Evolutionary conservation across 2,797 vertebrate species (phyloP).

Genomic region (Leucoraja ocellata): DNA sequence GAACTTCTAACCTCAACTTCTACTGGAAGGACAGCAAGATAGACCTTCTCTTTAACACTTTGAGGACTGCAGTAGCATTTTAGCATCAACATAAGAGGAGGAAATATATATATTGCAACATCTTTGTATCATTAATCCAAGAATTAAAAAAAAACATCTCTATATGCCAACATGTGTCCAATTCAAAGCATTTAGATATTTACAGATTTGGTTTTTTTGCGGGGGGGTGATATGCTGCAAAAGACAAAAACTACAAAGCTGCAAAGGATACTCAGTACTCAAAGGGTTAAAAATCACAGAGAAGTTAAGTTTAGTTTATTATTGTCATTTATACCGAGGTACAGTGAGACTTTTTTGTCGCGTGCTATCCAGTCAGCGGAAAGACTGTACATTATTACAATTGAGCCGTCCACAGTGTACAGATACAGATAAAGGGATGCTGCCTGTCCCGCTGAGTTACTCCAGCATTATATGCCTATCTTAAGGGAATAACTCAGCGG

Average conservation of each 20-base stretch:
- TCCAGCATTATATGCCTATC: too few species aligned
- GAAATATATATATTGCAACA: neutral
- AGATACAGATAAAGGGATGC: too few species aligned
- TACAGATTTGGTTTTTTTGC: neutral
- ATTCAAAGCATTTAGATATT: constrained; percentile 1
- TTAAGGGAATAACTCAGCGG: too few species aligned
- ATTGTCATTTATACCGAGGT: too few species aligned
- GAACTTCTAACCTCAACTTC: neutral
- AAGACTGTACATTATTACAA: too few species aligned
- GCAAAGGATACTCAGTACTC: constrained; percentile 38
- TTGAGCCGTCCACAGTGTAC: too few species aligned
- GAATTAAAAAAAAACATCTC: neutral
- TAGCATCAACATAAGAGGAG: neutral
- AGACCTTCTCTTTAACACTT: constrained; percentile 32
- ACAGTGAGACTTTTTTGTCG: too few species aligned
- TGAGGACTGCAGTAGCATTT: constrained; percentile 37
- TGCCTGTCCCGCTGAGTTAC: too few species aligned
- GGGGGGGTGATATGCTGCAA: neutral
- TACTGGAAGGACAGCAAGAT: neutral
- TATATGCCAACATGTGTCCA: neutral
- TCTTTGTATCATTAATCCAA: neutral
- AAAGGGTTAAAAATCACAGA: constrained; percentile 35
- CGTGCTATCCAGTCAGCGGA: too few species aligned
- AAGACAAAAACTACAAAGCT: neutral
- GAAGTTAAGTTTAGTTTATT: neutral